Evolutionary conservation across 53 echinoderm and acorn worm genomes (phyloP), one percentile per base, ranked within the genome.

Genomic region (Stichopus horrens): DNA sequence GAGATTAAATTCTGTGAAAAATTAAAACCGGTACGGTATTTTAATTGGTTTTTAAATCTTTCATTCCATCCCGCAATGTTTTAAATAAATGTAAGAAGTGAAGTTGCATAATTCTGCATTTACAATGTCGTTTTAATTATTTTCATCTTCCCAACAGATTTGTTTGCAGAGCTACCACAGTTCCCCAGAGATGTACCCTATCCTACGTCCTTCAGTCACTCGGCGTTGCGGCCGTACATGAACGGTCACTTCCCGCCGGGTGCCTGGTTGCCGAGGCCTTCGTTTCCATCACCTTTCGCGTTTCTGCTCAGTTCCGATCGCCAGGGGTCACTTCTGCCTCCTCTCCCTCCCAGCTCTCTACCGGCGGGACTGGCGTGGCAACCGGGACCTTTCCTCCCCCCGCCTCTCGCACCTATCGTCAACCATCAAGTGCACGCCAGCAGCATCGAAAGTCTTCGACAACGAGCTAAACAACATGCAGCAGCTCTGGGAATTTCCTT

Each of bases 391-490:
- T 87, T 89, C 53, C 58, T 92, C 77, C 67, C 89, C 53, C 92
- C 87, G 13, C 74, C 74, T 21, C 20, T 87, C 20, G 74, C 95
- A 60, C 95, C 95, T 0, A 37, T 95, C 76, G 86, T 91, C 6
- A 91, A 91, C 52, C 93, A 90, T 65, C 90, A 90, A 58, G 92
- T 95, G 53, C 96, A 96, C 73, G 91, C 91, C 8, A 95, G 90
- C 77, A 96, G 96, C 86, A 96, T 96, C 84, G 96, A 96, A 88
- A 96, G 95, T 78, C 92, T 96, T 71, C 95, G 96, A 74, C 95
- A 95, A 88, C 88, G 96, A 19, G 96, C 96, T 19, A 95, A 96
- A 83, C 96, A 96, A 79, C 96, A 96, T 82, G 96, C 96, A 20
- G 96, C 96, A 67, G 93, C 96, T 71, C 66, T 96, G 79, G 96